Conservation (phyloP, 2,888 invertebrate genomes). For the Chymomyza caudatula region DNA sequence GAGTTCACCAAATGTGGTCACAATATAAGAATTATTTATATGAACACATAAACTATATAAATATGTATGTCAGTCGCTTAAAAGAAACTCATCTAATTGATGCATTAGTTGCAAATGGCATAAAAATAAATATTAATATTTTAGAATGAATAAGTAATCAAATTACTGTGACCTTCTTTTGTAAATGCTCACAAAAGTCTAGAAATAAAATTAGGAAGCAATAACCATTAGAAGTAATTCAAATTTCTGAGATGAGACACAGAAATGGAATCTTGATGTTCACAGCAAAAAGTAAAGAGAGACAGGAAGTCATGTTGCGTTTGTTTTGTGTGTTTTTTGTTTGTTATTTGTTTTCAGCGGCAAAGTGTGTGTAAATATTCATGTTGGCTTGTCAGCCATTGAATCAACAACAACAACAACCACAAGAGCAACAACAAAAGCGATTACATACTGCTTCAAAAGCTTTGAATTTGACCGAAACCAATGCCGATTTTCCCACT, state of each 20-base stretch:
- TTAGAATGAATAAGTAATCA: neutral
- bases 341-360: slow-evolving; percentile 7
- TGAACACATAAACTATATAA: neutral
- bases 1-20: neutral
- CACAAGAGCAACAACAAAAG: neutral
- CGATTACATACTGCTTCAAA: no score
- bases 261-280: slow-evolving; percentile 45
- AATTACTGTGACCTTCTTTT: neutral
- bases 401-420: slow-evolving; percentile 55
- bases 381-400: slow-evolving; percentile 65
- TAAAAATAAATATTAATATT: neutral
- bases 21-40: neutral
- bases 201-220: neutral
- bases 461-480: no score
- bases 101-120: neutral
- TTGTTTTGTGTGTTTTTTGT: slow-evolving; percentile 8
- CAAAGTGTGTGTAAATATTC: slow-evolving; percentile 53
- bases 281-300: neutral
- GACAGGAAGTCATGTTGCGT: neutral
- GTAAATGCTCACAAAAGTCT: neutral
- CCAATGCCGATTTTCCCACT: no score
- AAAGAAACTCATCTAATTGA: neutral
- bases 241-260: neutral
- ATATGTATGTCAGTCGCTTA: neutral
- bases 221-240: neutral